Base-by-base conservation (phyloP, 30 jellyfish, hydroid and myxozoan genomes). In the Euphysa ruthae region DNA sequence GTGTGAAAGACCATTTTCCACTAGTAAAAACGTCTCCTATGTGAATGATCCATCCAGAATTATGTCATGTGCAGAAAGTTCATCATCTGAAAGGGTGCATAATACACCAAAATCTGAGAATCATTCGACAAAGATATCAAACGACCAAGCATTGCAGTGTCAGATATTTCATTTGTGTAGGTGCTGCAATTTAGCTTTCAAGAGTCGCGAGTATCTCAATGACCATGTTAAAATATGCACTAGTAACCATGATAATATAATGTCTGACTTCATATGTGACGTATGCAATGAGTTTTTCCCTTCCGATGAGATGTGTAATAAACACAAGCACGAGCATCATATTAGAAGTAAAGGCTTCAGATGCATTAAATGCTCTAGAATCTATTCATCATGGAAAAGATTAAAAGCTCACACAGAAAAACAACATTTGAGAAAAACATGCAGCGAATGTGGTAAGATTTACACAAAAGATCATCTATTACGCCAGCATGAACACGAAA, bases 361-460 rank as follows among this genome's bases (percentile, higher is more conserved):
- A 43, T 85, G 95, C 81, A 56, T 85, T 30, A 78, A 77, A 57
- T 85, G 95, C 70, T 87, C 91, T 1, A 77, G 81, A 52, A 64
- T 77, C 42, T 77, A 66, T 49, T 84, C 84, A 2, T 60, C 86
- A 34, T 85, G 95, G 95, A 68, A 82, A 28, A 77, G 85, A 25
- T 73, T 85, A 63, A 85, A 85, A 49, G 33, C 42, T 19, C 95
- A 85, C 70, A 77, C 86, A 50, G 72, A 85, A 63, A 81, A 75
- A 20, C 81, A 65, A 25, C 93, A 78, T 50, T 63, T 56, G 63
- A 50, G 27, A 54, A 78, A 66, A 52, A 52, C 62, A 46, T 83
- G 95, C 74, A 21, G 31, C 29, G 93, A 63, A 13, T 83, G 95
- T 63, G 20, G 81, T 0, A 75, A 51, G 71, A 66, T 32, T 70